A percentile compares a stretch with the other conserved stretches of the same genome.
Conservation (phyloP, 2,797 vertebrate genomes). For the Molossus alvarezi region DNA sequence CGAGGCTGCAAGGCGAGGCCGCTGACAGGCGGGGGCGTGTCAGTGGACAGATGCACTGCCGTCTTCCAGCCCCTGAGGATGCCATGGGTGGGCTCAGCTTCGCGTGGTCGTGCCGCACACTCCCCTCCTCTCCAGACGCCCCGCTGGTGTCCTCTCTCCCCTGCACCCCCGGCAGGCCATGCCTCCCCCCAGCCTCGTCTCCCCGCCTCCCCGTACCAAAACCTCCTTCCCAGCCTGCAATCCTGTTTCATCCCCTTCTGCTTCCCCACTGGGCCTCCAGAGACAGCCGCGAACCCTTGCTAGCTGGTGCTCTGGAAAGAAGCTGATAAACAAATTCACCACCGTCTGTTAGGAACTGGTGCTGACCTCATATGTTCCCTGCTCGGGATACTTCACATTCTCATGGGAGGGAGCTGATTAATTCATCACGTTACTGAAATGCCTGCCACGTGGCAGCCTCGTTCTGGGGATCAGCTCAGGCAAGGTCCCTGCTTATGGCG, state of each 20-base stretch:
- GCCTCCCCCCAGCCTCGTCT: not conserved
- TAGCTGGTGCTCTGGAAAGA: not conserved
- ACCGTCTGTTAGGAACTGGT: slow-evolving; percentile 2
- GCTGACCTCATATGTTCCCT: slow-evolving; percentile 14
- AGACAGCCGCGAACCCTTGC: not conserved
- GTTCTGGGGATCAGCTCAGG: not conserved
- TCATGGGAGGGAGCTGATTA: not conserved
- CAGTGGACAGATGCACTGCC: not conserved
- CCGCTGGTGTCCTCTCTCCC: not conserved
- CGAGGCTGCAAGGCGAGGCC: not conserved
- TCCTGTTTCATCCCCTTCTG: not conserved
- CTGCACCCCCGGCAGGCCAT: not conserved
- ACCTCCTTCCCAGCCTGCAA: not conserved
- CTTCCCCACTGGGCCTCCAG: not conserved
- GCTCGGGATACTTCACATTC: not conserved
- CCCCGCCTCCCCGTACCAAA: not conserved
- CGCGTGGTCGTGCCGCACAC: not conserved
- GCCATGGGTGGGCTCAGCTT: not conserved
- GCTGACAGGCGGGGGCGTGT: not conserved
- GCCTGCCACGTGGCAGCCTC: not conserved
- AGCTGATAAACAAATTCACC: slow-evolving; percentile 27
- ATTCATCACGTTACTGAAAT: slow-evolving; percentile 34
- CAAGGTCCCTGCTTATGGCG: not conserved
- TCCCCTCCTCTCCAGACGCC: not conserved
- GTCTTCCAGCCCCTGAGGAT: not conserved